Base-by-base conservation (phyloP, 2,888 invertebrate species). In the Alcis repandata region DNA sequence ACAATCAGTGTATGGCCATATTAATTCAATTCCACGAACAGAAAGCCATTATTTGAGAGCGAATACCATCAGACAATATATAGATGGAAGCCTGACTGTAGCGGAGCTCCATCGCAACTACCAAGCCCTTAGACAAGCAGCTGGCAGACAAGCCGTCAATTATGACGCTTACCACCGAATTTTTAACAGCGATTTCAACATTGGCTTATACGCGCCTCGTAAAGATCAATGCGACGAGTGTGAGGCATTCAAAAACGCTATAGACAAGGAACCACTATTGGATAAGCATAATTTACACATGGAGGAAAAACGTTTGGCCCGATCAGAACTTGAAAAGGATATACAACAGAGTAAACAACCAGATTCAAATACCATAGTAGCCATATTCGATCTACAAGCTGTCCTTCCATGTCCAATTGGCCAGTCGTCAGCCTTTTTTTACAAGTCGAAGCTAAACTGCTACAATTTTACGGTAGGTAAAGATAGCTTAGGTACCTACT, bases 201-300 rank as follows among this genome's bases (percentile, higher is more conserved):
- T 73, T 20, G 38, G 53, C 22, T 72, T 76, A 13, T 72, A 64
- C 61, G n/a, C 40, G 11, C 74, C 76, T 2, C 59, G 65, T 8
- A 73, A 76, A 70, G 76, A 75, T 32, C 72, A 69, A 40, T 74
- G 76, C 52, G 74, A 74, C 51, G 68, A 59, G 49, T 75, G 74
- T 56, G 71, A 68, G 36, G 73, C 67, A 0, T 76, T 40, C 32
- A 70, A 70, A 63, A 76, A 73, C 61, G 66, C 70, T 64, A n/a
- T 19, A 9, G 72, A 74, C 41, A 71, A 74, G 32, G 70, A 67
- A 71, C 67, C 67, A 58, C 59, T 68, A 11, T 36, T 11, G 9
- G 62, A 57, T 1, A 69, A 60, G 17, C 17, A 56, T 13, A 56
- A 56, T 1, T 17, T 33, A 45, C 56, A 56, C 32, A 4, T 32